These are phyloP conservation scores for Lycaon pictus DNA, from an alignment of 2,113 vertebrate species.

Conservation along the genomic window DNA sequence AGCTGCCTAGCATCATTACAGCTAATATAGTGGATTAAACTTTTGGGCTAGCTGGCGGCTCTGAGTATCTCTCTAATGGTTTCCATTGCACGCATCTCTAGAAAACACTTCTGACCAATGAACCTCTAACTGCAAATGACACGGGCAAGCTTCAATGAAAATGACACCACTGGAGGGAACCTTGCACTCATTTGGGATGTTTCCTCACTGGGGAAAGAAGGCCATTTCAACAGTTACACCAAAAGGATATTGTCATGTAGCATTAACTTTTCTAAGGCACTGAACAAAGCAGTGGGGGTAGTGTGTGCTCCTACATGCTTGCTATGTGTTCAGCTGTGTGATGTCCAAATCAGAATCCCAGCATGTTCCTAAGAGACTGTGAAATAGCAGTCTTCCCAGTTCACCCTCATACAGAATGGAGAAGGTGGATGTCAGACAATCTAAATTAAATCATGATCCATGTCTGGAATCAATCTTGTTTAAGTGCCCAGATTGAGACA, in stretches of 20 bases:
- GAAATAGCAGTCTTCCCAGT: not conserved
- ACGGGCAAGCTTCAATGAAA: constrained; percentile 79
- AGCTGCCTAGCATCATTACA: constrained; percentile 70
- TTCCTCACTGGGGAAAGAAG: constrained; percentile 76
- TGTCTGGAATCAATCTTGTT: not conserved
- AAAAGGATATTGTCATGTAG: constrained; percentile 53
- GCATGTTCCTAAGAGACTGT: not conserved
- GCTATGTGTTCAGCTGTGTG: not conserved
- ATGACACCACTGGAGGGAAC: constrained; percentile 78
- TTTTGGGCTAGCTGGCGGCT: constrained; percentile 78
- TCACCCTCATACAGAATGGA: not conserved
- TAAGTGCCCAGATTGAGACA: not conserved
- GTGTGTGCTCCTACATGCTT: not conserved
- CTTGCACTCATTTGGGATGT: constrained; percentile 75
- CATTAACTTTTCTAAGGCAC: constrained; percentile 62
- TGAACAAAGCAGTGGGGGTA: constrained; percentile 26
- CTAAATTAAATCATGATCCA: not conserved
- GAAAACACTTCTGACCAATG: constrained; percentile 84
- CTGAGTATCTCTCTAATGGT: constrained; percentile 72
- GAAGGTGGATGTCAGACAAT: not conserved
- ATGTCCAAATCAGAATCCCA: not conserved
- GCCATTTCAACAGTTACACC: constrained; percentile 66
- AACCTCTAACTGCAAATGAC: constrained; percentile 81
- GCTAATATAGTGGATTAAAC: constrained; percentile 75
- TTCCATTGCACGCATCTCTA: constrained; percentile 71